Evolutionary conservation across 2,888 invertebrate genomes (phyloP).

Genomic region (Drosophila hamatofila): DNA sequence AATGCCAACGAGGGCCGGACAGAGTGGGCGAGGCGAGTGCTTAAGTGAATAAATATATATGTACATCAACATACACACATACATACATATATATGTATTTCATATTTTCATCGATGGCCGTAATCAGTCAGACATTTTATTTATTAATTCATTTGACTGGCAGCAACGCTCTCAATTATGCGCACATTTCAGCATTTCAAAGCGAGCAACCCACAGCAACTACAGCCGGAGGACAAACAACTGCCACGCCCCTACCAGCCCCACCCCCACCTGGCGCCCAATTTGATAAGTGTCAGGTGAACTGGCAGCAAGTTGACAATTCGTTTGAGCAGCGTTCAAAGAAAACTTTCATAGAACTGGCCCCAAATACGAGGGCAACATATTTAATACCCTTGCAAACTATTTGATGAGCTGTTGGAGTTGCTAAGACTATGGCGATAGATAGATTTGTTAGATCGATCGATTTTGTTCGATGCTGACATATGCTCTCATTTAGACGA

Average conservation of each 20-base stretch:
- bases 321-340: conserved; percentile 41
- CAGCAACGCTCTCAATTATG: conserved; percentile 34
- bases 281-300: conserved; percentile 45
- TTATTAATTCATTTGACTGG: conserved; percentile 36
- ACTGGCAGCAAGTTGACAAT: conserved; percentile 44
- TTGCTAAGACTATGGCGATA: no score
- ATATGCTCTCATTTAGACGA: background rate
- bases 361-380: background rate
- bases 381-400: conserved; percentile 3
- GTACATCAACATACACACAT: background rate
- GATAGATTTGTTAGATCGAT: no score
- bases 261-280: background rate
- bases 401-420: background rate
- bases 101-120: conserved; percentile 52
- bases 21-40: background rate
- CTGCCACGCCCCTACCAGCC: background rate
- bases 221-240: background rate
- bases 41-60: conserved; percentile 9
- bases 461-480: no score
- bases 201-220: conserved; percentile 10
- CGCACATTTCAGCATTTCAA: conserved; percentile 46
- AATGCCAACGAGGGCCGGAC: conserved; percentile 43
- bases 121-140: conserved; percentile 54
- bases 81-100: background rate
- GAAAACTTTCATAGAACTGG: conserved; percentile 6